Evolutionary conservation across 53 echinoderm and acorn worm genomes (phyloP), one percentile per base, ranked within the genome.

Genomic region (Henricia sp.): DNA sequence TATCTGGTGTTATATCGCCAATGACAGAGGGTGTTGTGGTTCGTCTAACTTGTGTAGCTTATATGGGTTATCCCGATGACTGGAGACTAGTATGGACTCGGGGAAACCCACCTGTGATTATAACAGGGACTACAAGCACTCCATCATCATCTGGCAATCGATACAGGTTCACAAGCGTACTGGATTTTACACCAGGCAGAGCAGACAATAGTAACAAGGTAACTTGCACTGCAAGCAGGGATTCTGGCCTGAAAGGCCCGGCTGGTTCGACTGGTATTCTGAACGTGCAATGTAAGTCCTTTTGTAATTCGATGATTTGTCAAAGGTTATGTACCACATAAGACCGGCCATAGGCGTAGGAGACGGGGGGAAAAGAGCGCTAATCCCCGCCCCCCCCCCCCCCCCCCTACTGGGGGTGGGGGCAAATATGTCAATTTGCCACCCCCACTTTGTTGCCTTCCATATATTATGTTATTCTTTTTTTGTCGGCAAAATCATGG

Each of bases 31-130:
- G 27, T 38, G 23, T 20, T 13, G 9, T 11, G 3, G 56, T 39
- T 4, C 38, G 14, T 14, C 74, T 74, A 24, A 74, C 55, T 14
- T 74, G 74, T 24, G 38, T 27, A 20, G 74, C 74, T 25, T 54
- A 74, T 25, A 56, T 74, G 74, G 74, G 74, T 0, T 74, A 38
- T 40, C 74, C 74, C 37, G 16, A 37, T 13, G 40, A 37, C 24
- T 74, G 55, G 74, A 35, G 11, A 11, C 55, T 74, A 29, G 37
- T 25, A 3, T 74, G 74, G 74, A 38, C 16, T 40, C 37, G 13
- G 37, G 74, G 55, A 54, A 57, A 33, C 25, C n/a, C 56, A 37
- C 37, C 74, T n/a, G n/a, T n/a, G n/a, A n/a, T n/a, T n/a, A n/a
- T 50, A 50, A 26, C 28, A n/a, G 32, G 25, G n/a, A 13, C 74